phyloP scores from a whole-genome alignment of 2,113 vertebrate genomes.

The Gnathochromis pfefferi region DNA sequence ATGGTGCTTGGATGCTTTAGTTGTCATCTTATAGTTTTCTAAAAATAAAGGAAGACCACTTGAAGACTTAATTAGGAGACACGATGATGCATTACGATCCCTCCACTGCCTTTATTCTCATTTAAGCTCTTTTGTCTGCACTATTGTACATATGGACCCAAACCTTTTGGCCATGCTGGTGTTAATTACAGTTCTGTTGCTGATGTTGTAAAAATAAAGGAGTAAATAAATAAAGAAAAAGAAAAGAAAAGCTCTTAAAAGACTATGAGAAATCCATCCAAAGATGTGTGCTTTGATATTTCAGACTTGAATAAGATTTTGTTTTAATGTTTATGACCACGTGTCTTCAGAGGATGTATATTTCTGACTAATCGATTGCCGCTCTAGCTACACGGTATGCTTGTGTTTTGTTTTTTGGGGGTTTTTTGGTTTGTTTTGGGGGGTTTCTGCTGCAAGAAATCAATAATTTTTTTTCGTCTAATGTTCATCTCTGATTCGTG shows the following conservation, averaged over 20 bases:
- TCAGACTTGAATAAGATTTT: constrained; percentile 81
- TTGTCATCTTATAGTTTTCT: neutral
- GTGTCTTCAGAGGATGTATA: constrained; percentile 57
- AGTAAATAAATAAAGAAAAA: neutral
- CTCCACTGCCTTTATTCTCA: constrained; percentile 53
- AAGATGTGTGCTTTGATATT: constrained; percentile 85
- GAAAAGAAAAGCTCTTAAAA: constrained; percentile 21
- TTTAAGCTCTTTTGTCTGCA: constrained; percentile 61
- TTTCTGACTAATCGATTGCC: constrained; percentile 53
- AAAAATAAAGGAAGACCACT: constrained; percentile 13
- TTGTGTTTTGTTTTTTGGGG: constrained; percentile 30
- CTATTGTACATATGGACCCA: constrained; percentile 65
- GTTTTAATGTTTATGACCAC: constrained; percentile 58
- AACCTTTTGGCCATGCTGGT: constrained; percentile 45
- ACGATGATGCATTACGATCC: constrained; percentile 24
- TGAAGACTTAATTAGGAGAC: constrained; percentile 30
- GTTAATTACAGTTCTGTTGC: constrained; percentile 42
- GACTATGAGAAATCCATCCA: constrained; percentile 76
- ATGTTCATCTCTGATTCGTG: constrained; percentile 57
- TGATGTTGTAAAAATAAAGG: constrained; percentile 25
- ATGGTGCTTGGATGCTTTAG: neutral
- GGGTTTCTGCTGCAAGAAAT: constrained; percentile 53
- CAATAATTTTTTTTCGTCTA: constrained; percentile 43
- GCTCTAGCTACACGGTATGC: constrained; percentile 54
- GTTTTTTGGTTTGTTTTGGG: neutral